phyloP scores from a whole-genome alignment of 2,113 vertebrate genomes.

The Chloroceryle aenea region DNA sequence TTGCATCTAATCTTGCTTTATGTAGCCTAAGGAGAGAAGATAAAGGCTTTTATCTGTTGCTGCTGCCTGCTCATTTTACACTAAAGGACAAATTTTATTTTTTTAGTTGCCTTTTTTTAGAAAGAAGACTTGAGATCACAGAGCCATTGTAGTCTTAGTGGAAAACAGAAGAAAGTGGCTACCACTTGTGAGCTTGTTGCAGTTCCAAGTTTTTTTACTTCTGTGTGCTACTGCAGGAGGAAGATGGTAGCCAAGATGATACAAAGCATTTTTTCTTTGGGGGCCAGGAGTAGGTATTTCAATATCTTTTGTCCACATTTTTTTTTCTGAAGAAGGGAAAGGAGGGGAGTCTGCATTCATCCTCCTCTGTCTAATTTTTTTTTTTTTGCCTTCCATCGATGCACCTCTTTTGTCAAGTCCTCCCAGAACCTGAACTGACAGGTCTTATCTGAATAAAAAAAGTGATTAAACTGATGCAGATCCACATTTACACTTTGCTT shows the following conservation, averaged over 20 bases:
- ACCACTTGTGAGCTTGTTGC: background rate
- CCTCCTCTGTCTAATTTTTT: background rate
- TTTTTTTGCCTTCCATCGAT: background rate
- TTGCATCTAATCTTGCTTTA: background rate
- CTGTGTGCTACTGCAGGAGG: background rate
- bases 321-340: background rate
- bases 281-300: background rate
- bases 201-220: background rate
- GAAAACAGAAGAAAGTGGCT: background rate
- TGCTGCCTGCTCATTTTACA: background rate
- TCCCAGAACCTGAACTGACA: background rate
- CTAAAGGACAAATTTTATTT: background rate
- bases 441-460: background rate
- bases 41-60: background rate
- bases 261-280: background rate
- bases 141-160: background rate
- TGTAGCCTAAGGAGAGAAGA: background rate
- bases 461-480: background rate
- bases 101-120: background rate
- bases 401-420: background rate
- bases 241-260: background rate
- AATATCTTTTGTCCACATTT: background rate
- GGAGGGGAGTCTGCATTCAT: background rate
- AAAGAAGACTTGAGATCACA: background rate
- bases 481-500: background rate